Evolutionary conservation across 1,140 invertebrate genomes (phyloP).

Genomic region (Aphaenogaster rudis): DNA sequence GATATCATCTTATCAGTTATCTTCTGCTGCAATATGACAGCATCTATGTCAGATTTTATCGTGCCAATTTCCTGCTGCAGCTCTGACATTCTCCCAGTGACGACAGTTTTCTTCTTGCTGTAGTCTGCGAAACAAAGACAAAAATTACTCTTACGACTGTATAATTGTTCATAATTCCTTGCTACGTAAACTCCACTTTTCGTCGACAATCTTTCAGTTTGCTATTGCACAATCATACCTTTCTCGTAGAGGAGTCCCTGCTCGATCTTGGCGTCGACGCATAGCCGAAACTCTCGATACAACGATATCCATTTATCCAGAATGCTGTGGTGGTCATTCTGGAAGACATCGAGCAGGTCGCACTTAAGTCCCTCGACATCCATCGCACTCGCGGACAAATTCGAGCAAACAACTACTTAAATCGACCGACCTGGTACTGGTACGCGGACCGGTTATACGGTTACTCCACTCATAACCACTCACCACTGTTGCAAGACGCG

Average conservation of each 20-base stretch:
- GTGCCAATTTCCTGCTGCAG: conserved; percentile 66
- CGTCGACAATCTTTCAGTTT: not conserved
- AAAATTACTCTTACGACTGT: not conserved
- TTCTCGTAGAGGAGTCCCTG: conserved; percentile 4
- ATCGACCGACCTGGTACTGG: not conserved
- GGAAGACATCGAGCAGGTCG: conserved; percentile 50
- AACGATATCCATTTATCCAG: conserved; percentile 56
- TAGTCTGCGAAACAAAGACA: not conserved
- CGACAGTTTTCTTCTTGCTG: conserved; percentile 13
- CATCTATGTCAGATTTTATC: conserved; percentile 64
- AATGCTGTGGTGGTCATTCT: conserved; percentile 47
- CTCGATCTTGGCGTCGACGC: conserved; percentile 11
- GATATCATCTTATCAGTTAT: conserved; percentile 77
- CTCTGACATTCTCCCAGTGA: conserved; percentile 53
- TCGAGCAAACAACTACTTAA: not conserved
- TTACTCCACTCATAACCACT: not conserved
- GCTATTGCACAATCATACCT: conserved; percentile 23
- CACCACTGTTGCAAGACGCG: not conserved
- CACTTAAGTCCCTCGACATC: conserved; percentile 43
- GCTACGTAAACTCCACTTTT: not conserved
- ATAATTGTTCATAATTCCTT: not conserved
- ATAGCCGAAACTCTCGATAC: conserved; percentile 34
- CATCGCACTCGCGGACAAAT: not conserved
- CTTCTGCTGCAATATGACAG: conserved; percentile 71
- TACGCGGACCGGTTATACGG: not conserved